Conservation (phyloP, 2,888 invertebrate species). For the Allacma fusca region DNA sequence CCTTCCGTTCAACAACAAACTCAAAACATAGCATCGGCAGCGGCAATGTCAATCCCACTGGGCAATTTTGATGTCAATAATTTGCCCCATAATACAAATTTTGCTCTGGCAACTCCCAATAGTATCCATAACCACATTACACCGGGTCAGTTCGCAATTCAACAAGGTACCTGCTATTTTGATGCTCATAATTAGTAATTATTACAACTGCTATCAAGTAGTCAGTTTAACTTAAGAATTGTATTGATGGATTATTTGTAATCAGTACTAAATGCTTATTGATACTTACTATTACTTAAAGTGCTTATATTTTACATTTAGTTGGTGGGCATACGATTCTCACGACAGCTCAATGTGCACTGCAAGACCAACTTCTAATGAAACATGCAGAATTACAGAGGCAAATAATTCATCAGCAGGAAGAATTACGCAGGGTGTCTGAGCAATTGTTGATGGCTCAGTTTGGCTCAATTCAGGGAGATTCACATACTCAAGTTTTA, state of each 20-base stretch:
- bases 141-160: conserved; percentile 39
- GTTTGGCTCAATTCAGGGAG: conserved; percentile 72
- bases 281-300: background rate
- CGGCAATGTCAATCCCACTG: conserved; percentile 50
- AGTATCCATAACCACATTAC: conserved; percentile 41
- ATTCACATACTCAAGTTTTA: conserved; percentile 45
- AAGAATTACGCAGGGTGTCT: conserved; percentile 84
- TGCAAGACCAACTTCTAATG: conserved; percentile 78
- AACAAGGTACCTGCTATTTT: conserved; percentile 43
- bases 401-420: conserved; percentile 84
- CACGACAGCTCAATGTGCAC: conserved; percentile 65
- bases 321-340: conserved; percentile 48
- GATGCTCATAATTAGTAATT: no score
- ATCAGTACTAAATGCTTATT: no score
- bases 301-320: background rate
- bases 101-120: conserved; percentile 45
- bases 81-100: conserved; percentile 44
- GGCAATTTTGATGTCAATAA: conserved; percentile 48
- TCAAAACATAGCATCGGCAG: conserved; percentile 29
- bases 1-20: conserved; percentile 18
- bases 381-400: conserved; percentile 87
- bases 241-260: no score
- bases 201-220: no score
- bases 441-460: conserved; percentile 84
- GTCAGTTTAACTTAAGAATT: no score